Base-by-base conservation (phyloP, 2,113 vertebrate species). In the Ailuropoda melanoleuca region DNA sequence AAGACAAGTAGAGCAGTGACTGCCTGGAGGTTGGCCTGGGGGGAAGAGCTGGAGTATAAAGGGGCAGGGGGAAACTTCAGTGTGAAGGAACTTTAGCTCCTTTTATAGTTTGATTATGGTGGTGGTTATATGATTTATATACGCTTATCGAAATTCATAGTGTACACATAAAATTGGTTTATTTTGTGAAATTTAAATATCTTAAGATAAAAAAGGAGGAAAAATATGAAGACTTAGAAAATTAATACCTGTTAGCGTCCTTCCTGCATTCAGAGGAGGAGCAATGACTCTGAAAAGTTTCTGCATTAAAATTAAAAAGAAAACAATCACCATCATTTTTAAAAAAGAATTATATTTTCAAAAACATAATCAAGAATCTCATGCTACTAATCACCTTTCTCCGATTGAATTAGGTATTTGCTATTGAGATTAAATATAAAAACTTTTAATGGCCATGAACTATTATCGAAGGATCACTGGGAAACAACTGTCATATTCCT, bases 241-340 rank as follows among this genome's bases (percentile, higher is more conserved):
- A 95, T 48, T 34, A 48, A 93, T 85, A 99, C 99, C 99, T 99
- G 99, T 99, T 85, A 99, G 98, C 75, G 99, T 98, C 90, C 99
- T 99, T 31, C 99, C 99, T 97, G 99, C 99, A 92, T 98, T 99
- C 92, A 99, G 98, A 31, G 99, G 99, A 97, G 99, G 99, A 90
- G 99, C 98, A 98, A 99, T 99, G 94, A 99, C 99, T 98, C 99
- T 99, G 98, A 99, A 99, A 86, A 99, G 99, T 98, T 99, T 99
- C 99, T 99, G 98, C 87, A 99, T 99, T 26, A 98, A 91, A 98
- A 97, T 90, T 50, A 78, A 98, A 70, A 96, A 60, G 46, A 97
- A 95, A 97, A 96, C 15, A 94, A 97, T 90, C 56, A 95, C 23
- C 37, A 93, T 93, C 17, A 92, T 70, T 68, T 82, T 88, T 37